These are phyloP conservation scores for Tautogolabrus adspersus DNA, from an alignment of 2,113 vertebrate species.

Conservation along the genomic window DNA sequence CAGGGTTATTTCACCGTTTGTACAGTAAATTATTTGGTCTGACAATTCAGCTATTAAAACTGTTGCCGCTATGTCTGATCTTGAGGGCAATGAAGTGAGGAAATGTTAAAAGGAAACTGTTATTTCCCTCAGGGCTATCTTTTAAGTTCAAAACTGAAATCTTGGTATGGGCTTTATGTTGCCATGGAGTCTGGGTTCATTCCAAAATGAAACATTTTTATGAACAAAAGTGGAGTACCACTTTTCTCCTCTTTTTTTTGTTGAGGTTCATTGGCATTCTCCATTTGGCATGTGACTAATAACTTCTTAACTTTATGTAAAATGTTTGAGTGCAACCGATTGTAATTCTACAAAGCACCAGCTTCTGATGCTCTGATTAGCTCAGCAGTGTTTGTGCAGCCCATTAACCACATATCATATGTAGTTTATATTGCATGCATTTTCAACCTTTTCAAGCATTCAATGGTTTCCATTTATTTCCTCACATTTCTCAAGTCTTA, in stretches of 20 bases:
- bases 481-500: background rate
- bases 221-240: conserved; percentile 1
- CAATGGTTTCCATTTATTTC: background rate
- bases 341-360: background rate
- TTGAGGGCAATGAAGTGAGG: conserved; percentile 46
- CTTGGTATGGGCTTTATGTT: conserved; percentile 41
- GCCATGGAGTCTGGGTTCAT: conserved; percentile 28
- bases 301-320: conserved; percentile 1
- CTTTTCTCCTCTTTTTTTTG: background rate
- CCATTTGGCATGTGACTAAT: conserved; percentile 2
- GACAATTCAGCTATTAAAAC: conserved; percentile 60
- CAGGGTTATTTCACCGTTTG: conserved; percentile 57
- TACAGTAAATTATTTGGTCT: conserved; percentile 68
- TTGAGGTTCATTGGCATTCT: background rate
- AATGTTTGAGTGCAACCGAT: background rate
- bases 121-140: conserved; percentile 55
- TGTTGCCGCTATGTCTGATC: conserved; percentile 54
- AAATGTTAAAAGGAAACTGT: conserved; percentile 59
- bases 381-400: background rate
- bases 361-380: too few relatives aligned
- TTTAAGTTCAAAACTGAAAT: conserved; percentile 41
- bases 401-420: background rate
- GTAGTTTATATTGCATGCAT: background rate
- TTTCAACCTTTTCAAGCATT: background rate
- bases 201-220: background rate